phyloP scores from a whole-genome alignment of 2,797 vertebrate genomes.

The Echiichthys vipera region DNA sequence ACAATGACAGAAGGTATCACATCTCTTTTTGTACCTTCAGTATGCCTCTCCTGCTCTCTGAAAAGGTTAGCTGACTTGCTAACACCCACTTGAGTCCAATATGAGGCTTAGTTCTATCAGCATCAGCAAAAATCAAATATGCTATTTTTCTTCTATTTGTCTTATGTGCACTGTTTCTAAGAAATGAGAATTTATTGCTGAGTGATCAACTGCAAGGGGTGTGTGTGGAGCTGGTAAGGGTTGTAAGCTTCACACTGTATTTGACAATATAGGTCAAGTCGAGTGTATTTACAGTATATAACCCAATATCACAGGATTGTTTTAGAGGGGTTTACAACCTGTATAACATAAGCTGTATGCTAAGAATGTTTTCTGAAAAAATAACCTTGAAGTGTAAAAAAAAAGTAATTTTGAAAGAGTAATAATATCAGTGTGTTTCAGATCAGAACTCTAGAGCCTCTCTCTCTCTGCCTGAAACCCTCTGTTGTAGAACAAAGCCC shows the following conservation, averaged over 20 bases:
- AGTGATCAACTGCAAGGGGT: background rate
- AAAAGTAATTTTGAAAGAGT: background rate
- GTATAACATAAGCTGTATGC: background rate
- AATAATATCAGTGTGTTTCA: background rate
- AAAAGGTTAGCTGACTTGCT: slow-evolving; percentile 9
- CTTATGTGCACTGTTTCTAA: background rate
- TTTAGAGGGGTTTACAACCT: background rate
- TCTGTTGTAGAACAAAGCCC: too few relatives aligned
- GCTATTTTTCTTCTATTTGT: background rate
- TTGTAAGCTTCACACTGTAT: background rate
- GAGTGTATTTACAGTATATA: background rate
- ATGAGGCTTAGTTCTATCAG: background rate
- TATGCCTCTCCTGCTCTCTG: background rate
- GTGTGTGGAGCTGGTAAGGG: background rate
- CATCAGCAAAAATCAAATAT: background rate
- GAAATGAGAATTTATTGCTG: background rate
- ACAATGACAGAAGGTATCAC: slow-evolving; percentile 31
- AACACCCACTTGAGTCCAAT: background rate
- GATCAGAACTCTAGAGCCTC: background rate
- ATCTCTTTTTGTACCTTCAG: slow-evolving; percentile 17
- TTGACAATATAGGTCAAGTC: background rate
- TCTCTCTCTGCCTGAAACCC: too few relatives aligned
- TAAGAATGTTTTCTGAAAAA: background rate
- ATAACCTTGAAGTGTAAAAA: background rate
- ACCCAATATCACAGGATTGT: background rate